These are phyloP conservation scores for Oedothorax gibbosus DNA, from an alignment of 1,140 invertebrate species.

Conservation along the genomic window DNA sequence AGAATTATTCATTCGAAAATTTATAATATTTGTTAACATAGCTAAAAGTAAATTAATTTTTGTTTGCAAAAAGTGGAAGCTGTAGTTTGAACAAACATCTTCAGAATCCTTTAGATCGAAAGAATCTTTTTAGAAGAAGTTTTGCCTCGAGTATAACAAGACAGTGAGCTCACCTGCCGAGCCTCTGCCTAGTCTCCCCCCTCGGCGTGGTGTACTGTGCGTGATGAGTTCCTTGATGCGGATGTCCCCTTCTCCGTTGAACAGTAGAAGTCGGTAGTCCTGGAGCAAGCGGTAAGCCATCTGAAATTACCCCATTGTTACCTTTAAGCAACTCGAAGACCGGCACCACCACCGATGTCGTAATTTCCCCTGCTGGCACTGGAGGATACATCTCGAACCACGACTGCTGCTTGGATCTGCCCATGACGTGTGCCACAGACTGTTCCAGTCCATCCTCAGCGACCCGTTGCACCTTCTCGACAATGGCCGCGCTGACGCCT, in stretches of 20 bases:
- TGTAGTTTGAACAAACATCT: no score
- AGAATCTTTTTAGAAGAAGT: no score
- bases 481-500: slow-evolving; percentile 19
- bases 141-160: no score
- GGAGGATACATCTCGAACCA: slow-evolving; percentile 59
- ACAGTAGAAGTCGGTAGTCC: slow-evolving; percentile 64
- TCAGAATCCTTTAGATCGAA: no score
- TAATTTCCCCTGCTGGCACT: neutral
- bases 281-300: slow-evolving; percentile 63
- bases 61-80: no score
- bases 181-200: slow-evolving; percentile 49
- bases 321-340: slow-evolving; percentile 38
- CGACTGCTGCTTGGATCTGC: slow-evolving; percentile 27
- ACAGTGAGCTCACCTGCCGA: slow-evolving; percentile 25
- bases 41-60: no score
- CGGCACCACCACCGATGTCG: neutral
- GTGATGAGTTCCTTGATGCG: slow-evolving; percentile 60
- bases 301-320: neutral
- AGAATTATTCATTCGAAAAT: no score
- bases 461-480: slow-evolving; percentile 31
- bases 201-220: slow-evolving; percentile 60
- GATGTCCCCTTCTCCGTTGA: slow-evolving; percentile 65
- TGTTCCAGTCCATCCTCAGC: slow-evolving; percentile 40
- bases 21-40: no score
- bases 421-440: slow-evolving; percentile 51